Evolutionary conservation across 2,888 invertebrate genomes (phyloP).

Genomic region (Dione juno): DNA sequence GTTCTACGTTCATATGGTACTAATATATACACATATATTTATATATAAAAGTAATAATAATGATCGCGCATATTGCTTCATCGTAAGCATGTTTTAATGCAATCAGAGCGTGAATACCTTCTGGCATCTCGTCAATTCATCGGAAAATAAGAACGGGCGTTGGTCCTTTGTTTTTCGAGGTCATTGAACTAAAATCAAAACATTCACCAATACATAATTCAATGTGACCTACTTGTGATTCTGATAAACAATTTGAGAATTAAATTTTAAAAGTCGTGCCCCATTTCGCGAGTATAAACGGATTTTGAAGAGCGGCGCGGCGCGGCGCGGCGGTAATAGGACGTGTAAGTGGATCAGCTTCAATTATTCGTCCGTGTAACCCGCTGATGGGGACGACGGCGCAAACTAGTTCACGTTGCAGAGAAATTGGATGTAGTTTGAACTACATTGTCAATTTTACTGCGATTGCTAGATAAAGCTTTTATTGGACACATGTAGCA

Average conservation of each 20-base stretch:
- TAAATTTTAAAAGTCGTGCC: conserved; percentile 14
- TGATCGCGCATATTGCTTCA: conserved; percentile 27
- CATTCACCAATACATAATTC: conserved; percentile 46
- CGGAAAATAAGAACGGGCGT: conserved; percentile 43
- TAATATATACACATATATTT: background rate
- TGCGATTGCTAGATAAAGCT: background rate
- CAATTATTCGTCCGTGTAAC: conserved; percentile 44
- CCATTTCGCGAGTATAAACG: conserved; percentile 30
- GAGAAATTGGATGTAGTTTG: conserved; percentile 30
- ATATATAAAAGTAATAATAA: conserved; percentile 12
- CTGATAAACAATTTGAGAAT: conserved; percentile 25
- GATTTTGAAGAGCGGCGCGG: conserved; percentile 31
- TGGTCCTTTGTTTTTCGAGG: conserved; percentile 51
- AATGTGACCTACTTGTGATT: conserved; percentile 37
- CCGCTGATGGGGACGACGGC: conserved; percentile 27
- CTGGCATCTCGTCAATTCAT: conserved; percentile 50
- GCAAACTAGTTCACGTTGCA: conserved; percentile 37
- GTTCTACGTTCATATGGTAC: background rate
- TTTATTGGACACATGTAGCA: conserved; percentile 12
- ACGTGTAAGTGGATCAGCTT: conserved; percentile 44
- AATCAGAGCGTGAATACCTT: conserved; percentile 44
- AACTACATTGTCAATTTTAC: conserved; percentile 27
- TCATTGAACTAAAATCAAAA: conserved; percentile 53
- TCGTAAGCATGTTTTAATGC: too few species aligned
- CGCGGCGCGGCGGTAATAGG: conserved; percentile 44